Percentiles rank a stretch among this genome's conserved stretches.
These are phyloP conservation scores for Calosoma granatense DNA, from an alignment of 1,140 invertebrate species.

Conservation along the genomic window DNA sequence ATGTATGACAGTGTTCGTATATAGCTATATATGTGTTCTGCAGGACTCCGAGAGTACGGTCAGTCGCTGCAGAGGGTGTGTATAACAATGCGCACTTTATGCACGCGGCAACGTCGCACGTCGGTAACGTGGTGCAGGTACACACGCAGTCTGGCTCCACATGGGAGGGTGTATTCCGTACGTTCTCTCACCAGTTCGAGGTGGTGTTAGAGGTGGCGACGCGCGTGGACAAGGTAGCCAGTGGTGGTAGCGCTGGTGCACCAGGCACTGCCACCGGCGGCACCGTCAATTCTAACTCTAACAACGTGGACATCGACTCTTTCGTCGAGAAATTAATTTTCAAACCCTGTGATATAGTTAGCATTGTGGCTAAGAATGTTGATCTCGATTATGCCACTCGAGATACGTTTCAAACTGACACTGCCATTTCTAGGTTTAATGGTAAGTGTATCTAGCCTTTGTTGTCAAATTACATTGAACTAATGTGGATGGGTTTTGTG, in stretches of 20 bases:
- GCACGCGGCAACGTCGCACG: constrained; percentile 70
- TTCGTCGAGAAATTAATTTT: constrained; percentile 79
- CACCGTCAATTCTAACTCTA: constrained; percentile 23
- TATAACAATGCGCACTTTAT: constrained; percentile 81
- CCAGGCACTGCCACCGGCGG: constrained; percentile 8
- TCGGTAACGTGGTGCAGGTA: constrained; percentile 72
- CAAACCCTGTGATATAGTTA: constrained; percentile 70
- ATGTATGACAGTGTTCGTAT: too few species aligned
- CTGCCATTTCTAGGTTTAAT: constrained; percentile 46
- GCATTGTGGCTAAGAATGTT: constrained; percentile 65
- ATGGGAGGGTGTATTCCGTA: constrained; percentile 76
- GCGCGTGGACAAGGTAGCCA: constrained; percentile 53
- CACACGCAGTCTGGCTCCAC: constrained; percentile 68
- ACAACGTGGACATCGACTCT: constrained; percentile 47
- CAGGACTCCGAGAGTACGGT: constrained; percentile 50
- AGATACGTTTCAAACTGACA: constrained; percentile 75
- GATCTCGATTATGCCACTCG: constrained; percentile 80
- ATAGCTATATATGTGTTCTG: too few species aligned
- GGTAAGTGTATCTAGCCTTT: constrained; percentile 38
- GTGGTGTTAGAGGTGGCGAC: constrained; percentile 76
- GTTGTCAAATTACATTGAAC: neutral
- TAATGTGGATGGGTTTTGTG: neutral
- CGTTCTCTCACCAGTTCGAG: constrained; percentile 63
- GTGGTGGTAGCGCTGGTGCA: constrained; percentile 28
- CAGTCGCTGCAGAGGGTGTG: constrained; percentile 63